A percentile compares a stretch with the other conserved stretches of the same genome.
Evolutionary conservation across 2,797 vertebrate species (phyloP).

Genomic region (Harpagifer antarcticus): DNA sequence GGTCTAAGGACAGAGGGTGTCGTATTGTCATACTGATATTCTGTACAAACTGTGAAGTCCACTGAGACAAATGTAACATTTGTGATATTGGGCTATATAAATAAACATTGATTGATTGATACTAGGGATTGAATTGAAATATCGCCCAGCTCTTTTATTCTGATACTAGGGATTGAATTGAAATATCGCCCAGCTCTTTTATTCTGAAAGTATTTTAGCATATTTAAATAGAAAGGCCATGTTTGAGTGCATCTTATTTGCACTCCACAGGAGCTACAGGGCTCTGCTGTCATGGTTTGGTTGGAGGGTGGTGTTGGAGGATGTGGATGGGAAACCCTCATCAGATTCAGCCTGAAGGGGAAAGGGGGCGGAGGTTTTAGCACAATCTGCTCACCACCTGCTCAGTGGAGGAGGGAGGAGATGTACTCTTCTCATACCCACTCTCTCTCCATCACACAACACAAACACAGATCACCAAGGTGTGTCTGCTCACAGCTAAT

Average conservation of each 20-base stretch:
- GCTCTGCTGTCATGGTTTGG: slow-evolving; percentile 44
- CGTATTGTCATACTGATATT: no score
- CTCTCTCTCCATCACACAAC: slow-evolving; percentile 28
- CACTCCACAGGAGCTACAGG: slow-evolving; percentile 27
- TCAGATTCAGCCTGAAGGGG: slow-evolving; percentile 41
- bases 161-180: no score
- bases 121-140: no score
- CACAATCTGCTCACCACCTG: slow-evolving; percentile 78
- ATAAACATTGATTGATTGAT: no score
- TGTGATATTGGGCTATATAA: no score
- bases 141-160: no score
- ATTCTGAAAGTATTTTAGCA: no score
- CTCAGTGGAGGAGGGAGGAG: slow-evolving; percentile 43
- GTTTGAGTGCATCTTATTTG: slow-evolving; percentile 33
- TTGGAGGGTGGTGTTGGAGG: slow-evolving; percentile 13
- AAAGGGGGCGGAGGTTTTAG: slow-evolving; percentile 33
- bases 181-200: no score
- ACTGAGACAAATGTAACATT: no score
- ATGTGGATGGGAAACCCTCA: slow-evolving; percentile 25
- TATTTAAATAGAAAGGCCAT: slow-evolving; percentile 10
- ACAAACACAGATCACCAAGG: slow-evolving; percentile 59
- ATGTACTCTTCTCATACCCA: slow-evolving; percentile 24
- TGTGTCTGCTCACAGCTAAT: slow-evolving; percentile 54
- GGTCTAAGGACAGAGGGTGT: no score
- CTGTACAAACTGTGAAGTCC: no score